Base-by-base conservation (phyloP, 2,113 vertebrate genomes). In the Paralichthys olivaceus region DNA sequence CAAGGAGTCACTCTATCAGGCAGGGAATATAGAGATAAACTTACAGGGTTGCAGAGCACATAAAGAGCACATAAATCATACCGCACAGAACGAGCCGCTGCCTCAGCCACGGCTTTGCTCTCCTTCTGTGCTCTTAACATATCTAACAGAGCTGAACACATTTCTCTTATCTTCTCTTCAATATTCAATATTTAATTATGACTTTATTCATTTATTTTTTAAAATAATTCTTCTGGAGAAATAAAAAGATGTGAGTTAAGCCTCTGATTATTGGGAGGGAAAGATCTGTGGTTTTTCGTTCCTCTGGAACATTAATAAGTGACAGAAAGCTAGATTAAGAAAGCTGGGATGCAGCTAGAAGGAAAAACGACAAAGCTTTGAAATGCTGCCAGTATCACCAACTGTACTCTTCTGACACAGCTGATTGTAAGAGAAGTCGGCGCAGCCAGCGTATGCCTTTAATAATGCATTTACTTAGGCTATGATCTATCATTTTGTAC, bases 401-500 rank as follows among this genome's bases (percentile, higher is more conserved):
- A 92, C 91, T 91, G 90, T 89, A 92, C 87, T 91, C 89, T 78
- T 93, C 89, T 93, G 92, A 93, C 93, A 86, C 87, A 84, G 87
- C 91, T 93, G 93, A 94, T 93, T 92, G 91, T 88, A 92, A 88
- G 90, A 94, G 92, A 92, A 92, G 91, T 92, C 83, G 87, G 90
- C 87, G 29, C 83, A 88, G 91, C 84, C 80, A 71, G 90, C 91
- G 87, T 89, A 90, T 88, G 85, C 86, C 88, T 93, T 95, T 94
- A 95, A 95, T 95, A 94, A 95, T 95, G 94, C 91, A 95, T 93
- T 93, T 94, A 93, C 91, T 91, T 91, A 91, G 93, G 90, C 93
- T 94, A 91, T 95, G 94, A 95, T 95, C 93, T 94, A 91, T 94
- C 94, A 94, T 95, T 94, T 95, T 95, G 92, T 94, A 94, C 93